Conservation (phyloP, 2,888 invertebrate genomes). For the Neoascia interrupta region DNA sequence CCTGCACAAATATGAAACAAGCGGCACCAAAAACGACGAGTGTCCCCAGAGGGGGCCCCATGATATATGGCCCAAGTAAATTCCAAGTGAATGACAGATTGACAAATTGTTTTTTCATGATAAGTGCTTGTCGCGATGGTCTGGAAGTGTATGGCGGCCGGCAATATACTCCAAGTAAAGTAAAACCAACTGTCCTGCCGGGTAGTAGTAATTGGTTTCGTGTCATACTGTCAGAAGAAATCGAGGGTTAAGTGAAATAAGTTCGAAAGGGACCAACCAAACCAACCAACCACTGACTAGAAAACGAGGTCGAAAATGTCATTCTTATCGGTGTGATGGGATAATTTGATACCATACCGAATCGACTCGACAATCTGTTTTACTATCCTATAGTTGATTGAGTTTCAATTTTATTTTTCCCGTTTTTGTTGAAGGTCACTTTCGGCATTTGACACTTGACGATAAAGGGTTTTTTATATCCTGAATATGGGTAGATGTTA, state of each 20-base stretch:
- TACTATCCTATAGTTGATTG: constrained; percentile 35
- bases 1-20: constrained; percentile 54
- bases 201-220: constrained; percentile 50
- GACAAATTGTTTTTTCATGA: constrained; percentile 65
- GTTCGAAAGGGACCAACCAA: constrained; percentile 15
- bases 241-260: constrained; percentile 28
- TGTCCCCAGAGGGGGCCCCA: constrained; percentile 41
- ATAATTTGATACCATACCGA: constrained; percentile 19
- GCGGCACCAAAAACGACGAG: constrained; percentile 34
- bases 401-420: constrained; percentile 29
- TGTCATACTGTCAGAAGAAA: constrained; percentile 59
- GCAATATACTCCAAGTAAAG: no score
- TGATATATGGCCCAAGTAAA: constrained; percentile 58
- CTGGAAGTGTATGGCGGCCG: constrained; percentile 8
- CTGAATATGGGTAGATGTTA: no score
- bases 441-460: no score
- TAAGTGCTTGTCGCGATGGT: constrained; percentile 42
- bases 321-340: constrained; percentile 39
- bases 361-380: constrained; percentile 36
- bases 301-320: constrained; percentile 21
- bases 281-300: no score
- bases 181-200: constrained; percentile 36
- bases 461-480: no score
- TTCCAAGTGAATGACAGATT: constrained; percentile 57
- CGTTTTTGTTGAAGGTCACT: no score